Conservation (phyloP, 2,888 invertebrate genomes). For the Acheta domesticus region DNA sequence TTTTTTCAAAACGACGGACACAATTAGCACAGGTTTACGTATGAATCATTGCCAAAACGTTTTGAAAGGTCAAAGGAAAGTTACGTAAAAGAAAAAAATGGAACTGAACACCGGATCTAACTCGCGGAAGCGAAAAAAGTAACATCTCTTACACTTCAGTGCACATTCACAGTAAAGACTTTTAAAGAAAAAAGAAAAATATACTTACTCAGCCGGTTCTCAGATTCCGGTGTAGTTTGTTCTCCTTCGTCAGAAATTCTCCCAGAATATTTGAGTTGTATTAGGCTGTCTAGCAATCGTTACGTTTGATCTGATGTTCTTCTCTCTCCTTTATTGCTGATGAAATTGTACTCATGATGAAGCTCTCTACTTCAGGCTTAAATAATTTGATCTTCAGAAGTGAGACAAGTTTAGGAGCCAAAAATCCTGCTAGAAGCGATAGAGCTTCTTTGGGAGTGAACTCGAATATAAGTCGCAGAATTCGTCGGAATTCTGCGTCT, state of each 20-base stretch:
- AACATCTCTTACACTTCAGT: too few relatives aligned
- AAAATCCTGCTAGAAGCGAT: neutral
- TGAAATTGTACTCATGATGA: neutral
- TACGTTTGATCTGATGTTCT: neutral
- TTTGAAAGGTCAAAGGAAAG: too few relatives aligned
- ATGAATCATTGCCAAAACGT: too few relatives aligned
- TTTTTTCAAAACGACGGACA: too few relatives aligned
- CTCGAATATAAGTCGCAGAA: neutral
- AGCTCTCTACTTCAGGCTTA: neutral
- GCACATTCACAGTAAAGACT: too few relatives aligned
- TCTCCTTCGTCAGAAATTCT: neutral
- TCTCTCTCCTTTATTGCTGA: neutral
- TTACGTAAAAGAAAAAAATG: too few relatives aligned
- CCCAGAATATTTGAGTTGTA: neutral
- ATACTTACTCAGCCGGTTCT: neutral
- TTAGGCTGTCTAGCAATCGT: neutral
- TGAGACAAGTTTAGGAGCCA: neutral
- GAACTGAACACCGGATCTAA: too few relatives aligned
- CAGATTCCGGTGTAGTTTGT: neutral
- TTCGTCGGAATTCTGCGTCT: neutral
- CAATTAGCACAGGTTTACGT: too few relatives aligned
- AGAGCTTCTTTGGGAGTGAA: neutral
- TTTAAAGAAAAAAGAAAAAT: neutral
- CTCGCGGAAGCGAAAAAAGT: too few relatives aligned
- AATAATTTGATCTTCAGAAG: neutral